Evolutionary conservation across 2,113 vertebrate species (phyloP).

Genomic region (Apodemus sylvaticus): DNA sequence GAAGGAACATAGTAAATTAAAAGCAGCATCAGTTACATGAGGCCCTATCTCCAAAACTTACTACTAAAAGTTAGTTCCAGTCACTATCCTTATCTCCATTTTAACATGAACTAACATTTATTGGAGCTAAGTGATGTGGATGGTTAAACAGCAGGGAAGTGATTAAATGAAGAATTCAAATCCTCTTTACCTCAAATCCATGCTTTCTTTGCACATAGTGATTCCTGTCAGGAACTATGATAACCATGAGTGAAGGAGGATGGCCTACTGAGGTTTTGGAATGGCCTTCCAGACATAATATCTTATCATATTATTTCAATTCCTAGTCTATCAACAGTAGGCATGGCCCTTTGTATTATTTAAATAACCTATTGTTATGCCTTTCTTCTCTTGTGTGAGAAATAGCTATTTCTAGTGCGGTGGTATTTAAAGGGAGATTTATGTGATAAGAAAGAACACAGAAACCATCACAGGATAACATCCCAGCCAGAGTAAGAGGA

Average conservation of each 20-base stretch:
- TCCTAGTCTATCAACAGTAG: neutral
- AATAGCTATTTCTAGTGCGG: neutral
- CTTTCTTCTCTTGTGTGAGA: neutral
- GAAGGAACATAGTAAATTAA: neutral
- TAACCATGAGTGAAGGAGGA: neutral
- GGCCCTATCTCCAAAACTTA: neutral
- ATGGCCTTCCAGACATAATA: neutral
- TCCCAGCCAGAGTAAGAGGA: neutral
- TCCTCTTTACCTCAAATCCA: neutral
- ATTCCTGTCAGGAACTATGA: neutral
- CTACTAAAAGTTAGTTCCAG: neutral
- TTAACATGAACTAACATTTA: neutral
- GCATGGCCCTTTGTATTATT: neutral
- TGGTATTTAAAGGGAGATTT: constrained; percentile 13
- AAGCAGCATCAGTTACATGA: neutral
- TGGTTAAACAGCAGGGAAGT: neutral
- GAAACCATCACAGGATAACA: neutral
- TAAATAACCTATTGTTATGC: neutral
- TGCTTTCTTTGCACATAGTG: neutral
- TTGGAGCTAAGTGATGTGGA: neutral
- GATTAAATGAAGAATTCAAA: neutral
- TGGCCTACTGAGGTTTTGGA: neutral
- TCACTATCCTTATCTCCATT: neutral
- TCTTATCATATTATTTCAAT: neutral
- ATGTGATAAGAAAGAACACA: neutral